phyloP scores from a whole-genome alignment of 2,797 vertebrate species.

The Myotis myotis region DNA sequence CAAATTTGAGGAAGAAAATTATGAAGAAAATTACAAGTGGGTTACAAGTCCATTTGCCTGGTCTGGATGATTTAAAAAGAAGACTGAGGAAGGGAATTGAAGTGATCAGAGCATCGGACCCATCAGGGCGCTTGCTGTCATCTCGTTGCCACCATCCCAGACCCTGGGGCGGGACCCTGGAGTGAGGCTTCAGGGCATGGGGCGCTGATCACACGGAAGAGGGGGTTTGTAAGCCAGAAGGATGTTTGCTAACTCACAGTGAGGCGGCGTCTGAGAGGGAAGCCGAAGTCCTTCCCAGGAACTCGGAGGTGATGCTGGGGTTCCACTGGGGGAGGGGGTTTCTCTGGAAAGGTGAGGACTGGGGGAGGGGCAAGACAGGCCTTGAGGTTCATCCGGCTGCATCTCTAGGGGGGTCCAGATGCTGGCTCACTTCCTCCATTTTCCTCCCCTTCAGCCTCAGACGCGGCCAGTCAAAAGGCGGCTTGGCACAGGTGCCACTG shows the following conservation, averaged over 20 bases:
- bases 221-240: rapidly evolving
- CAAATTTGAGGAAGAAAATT: neutral
- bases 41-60: neutral
- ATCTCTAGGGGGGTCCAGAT: neutral
- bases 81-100: neutral
- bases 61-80: neutral
- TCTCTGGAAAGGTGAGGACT: neutral
- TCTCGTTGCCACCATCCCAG: rapidly evolving
- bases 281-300: neutral
- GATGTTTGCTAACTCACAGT: neutral
- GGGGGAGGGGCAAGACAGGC: too few species aligned
- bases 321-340: neutral
- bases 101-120: rapidly evolving
- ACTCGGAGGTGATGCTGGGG: neutral
- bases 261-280: too few species aligned
- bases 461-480: neutral
- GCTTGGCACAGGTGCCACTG: neutral
- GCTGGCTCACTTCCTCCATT: neutral
- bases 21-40: too few species aligned
- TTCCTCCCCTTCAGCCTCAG: neutral
- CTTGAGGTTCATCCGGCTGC: rapidly evolving
- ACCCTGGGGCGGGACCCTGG: neutral
- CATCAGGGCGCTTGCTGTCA: rapidly evolving
- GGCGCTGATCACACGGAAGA: neutral
- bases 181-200: rapidly evolving